These are phyloP conservation scores for Rhamnusium bicolor DNA, from an alignment of 2,888 invertebrate genomes.

Conservation along the genomic window DNA sequence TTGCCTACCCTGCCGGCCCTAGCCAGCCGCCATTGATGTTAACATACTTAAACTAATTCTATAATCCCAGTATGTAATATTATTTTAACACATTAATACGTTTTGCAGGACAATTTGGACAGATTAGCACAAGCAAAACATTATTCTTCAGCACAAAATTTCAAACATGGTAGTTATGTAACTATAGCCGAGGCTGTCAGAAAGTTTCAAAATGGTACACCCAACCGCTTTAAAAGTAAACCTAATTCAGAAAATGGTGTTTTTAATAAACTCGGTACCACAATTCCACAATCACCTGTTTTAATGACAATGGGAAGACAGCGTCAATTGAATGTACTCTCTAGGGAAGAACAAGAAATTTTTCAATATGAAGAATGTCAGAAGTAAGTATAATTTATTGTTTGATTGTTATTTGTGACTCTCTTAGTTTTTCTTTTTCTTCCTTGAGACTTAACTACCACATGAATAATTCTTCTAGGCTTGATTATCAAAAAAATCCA, in stretches of 20 bases:
- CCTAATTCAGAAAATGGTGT: conserved; percentile 35
- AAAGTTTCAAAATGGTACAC: conserved; percentile 73
- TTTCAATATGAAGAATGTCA: conserved; percentile 78
- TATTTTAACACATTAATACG: background rate
- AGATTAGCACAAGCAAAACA: conserved; percentile 57
- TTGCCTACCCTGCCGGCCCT: too few species aligned
- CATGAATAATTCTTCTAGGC: too few species aligned
- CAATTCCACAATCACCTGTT: conserved; percentile 74
- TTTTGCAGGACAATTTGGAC: conserved; percentile 52
- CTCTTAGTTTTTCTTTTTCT: too few species aligned
- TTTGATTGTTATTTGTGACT: too few species aligned
- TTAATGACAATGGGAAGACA: conserved; percentile 74
- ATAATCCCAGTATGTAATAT: too few species aligned
- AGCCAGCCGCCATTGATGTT: too few species aligned
- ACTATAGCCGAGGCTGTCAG: conserved; percentile 74
- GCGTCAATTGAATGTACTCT: conserved; percentile 73
- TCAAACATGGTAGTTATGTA: conserved; percentile 61
- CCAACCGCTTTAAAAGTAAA: conserved; percentile 72
- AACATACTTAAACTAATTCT: too few species aligned
- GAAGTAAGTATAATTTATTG: conserved; percentile 68
- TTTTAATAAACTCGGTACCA: conserved; percentile 53
- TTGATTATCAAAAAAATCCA: too few species aligned
- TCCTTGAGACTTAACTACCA: too few species aligned
- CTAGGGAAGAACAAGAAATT: conserved; percentile 77
- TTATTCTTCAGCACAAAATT: conserved; percentile 48